Conservation (phyloP, 2,888 invertebrate species). For the Nebria salina region DNA sequence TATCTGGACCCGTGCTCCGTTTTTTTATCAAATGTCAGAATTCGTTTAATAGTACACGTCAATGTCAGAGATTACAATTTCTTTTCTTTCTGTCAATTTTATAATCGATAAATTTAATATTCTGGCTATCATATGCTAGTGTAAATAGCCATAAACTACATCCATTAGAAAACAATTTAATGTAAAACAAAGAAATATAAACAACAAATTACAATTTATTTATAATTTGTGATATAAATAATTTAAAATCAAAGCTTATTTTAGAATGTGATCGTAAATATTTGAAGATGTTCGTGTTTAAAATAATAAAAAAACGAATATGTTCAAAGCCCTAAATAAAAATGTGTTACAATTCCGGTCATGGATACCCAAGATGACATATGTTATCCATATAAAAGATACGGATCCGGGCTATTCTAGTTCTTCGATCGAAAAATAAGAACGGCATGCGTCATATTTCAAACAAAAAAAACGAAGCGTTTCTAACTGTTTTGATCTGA, state of each 20-base stretch:
- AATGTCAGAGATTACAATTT: background rate
- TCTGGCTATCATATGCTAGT: too few relatives aligned
- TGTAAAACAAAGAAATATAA: too few relatives aligned
- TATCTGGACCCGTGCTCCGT: background rate
- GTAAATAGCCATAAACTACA: too few relatives aligned
- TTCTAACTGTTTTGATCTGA: background rate
- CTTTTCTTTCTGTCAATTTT: too few relatives aligned
- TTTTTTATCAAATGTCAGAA: background rate
- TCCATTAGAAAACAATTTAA: too few relatives aligned
- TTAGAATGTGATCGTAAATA: too few relatives aligned
- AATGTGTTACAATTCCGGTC: background rate
- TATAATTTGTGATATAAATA: too few relatives aligned
- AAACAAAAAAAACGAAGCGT: background rate
- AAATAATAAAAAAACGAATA: too few relatives aligned
- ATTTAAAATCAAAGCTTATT: too few relatives aligned
- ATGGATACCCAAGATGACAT: background rate
- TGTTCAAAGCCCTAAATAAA: background rate
- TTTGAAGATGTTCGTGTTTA: too few relatives aligned
- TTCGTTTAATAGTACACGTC: background rate
- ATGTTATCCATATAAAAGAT: background rate
- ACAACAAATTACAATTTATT: too few relatives aligned
- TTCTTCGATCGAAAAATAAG: background rate
- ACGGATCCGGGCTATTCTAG: background rate
- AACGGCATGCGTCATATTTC: background rate
- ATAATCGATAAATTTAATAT: too few relatives aligned